Conservation (phyloP, 1,140 invertebrate genomes). For the Drosophila pachea region DNA sequence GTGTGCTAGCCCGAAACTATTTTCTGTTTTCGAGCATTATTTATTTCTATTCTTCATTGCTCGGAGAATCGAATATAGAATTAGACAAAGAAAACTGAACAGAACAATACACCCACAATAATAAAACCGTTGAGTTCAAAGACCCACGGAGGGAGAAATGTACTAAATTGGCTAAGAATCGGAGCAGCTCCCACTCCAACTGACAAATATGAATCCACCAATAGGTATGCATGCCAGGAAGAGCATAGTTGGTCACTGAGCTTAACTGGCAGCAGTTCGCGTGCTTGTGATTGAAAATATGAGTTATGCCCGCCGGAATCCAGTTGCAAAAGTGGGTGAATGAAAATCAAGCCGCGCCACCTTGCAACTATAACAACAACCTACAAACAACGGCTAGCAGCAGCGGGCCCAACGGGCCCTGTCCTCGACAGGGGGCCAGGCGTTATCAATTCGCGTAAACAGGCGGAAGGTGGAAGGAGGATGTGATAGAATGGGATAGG, state of each 20-base stretch:
- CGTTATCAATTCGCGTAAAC: slow-evolving; percentile 52
- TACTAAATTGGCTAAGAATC: slow-evolving; percentile 43
- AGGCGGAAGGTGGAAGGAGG: slow-evolving; percentile 19
- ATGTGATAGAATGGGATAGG: slow-evolving; percentile 16
- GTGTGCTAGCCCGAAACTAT: no score
- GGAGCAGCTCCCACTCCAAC: slow-evolving; percentile 62
- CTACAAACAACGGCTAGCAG: slow-evolving; percentile 58
- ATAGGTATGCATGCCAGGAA: slow-evolving; percentile 33
- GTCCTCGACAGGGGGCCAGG: neutral
- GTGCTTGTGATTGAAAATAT: slow-evolving; percentile 27
- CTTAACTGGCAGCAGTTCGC: slow-evolving; percentile 36
- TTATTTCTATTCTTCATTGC: no score
- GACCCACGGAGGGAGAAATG: slow-evolving; percentile 58
- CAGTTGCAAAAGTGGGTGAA: slow-evolving; percentile 38
- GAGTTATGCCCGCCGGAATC: slow-evolving; percentile 24
- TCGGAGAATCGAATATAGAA: no score
- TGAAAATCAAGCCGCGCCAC: slow-evolving; percentile 46
- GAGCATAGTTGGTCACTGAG: slow-evolving; percentile 24
- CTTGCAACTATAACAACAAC: slow-evolving; percentile 78
- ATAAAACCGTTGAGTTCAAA: slow-evolving; percentile 46
- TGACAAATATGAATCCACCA: slow-evolving; percentile 57
- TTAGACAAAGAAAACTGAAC: no score
- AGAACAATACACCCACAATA: no score
- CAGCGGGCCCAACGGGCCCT: neutral
- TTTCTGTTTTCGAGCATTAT: no score